A percentile compares a stretch with the other conserved stretches of the same genome.
These are phyloP conservation scores for Uloborus plumipes DNA, from an alignment of 2,888 invertebrate genomes.

Conservation along the genomic window DNA sequence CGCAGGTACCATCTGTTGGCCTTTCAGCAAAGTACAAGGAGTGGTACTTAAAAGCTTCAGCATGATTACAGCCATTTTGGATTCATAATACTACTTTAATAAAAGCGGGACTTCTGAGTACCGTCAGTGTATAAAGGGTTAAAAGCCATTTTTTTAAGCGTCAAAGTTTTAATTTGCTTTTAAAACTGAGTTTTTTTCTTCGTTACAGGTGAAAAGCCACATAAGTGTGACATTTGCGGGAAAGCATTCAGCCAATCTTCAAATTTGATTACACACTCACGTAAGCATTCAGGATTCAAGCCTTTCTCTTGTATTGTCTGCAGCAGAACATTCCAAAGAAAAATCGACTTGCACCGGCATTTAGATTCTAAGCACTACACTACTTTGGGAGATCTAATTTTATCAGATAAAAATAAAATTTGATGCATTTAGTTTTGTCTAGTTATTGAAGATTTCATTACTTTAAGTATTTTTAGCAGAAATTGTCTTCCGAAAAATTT, in stretches of 20 bases:
- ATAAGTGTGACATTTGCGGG: slow-evolving; percentile 97
- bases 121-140: no score
- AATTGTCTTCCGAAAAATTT: no score
- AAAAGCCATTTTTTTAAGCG: no score
- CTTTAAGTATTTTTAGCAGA: no score
- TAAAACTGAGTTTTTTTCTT: background rate
- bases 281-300: slow-evolving; percentile 98
- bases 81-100: no score
- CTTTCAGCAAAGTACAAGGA: no score
- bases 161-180: no score
- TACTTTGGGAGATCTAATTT: background rate
- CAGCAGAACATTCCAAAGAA: slow-evolving; percentile 84
- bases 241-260: slow-evolving; percentile 99
- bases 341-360: slow-evolving; percentile 92
- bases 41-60: no score
- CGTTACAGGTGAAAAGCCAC: slow-evolving; percentile 92
- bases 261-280: slow-evolving; percentile 96
- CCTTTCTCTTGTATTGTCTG: slow-evolving; percentile 97
- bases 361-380: slow-evolving; percentile 89
- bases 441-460: no score
- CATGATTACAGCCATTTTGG: no score
- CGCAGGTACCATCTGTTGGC: no score
- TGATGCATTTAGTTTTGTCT: background rate
- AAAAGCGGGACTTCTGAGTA: no score
- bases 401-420: background rate